Percentiles rank a stretch among this genome's conserved stretches.
These are phyloP conservation scores for Gila orcuttii DNA, from an alignment of 2,113 vertebrate species.

Conservation along the genomic window DNA sequence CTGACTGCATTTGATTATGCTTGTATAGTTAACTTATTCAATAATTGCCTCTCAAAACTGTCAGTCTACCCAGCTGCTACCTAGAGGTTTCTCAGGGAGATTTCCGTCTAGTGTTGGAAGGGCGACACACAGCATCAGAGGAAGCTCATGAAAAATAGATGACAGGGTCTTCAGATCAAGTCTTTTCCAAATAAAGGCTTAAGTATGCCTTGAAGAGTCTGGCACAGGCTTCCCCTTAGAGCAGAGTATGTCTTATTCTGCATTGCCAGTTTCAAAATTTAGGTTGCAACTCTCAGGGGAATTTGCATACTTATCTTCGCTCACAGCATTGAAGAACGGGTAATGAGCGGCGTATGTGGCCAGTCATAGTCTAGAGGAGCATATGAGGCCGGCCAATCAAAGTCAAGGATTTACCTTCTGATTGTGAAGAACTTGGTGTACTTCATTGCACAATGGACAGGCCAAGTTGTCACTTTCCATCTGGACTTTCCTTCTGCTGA, in stretches of 20 bases:
- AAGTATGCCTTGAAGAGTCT: conserved; percentile 6
- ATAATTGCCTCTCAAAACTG: conserved; percentile 23
- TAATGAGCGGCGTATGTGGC: conserved; percentile 3
- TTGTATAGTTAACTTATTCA: conserved; percentile 10
- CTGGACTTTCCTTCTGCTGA: conserved; percentile 42
- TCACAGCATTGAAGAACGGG: background rate
- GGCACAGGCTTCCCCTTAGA: background rate
- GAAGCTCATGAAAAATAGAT: conserved; percentile 54
- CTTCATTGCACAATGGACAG: conserved; percentile 22
- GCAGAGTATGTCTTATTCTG: conserved; percentile 20
- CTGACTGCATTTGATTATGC: background rate
- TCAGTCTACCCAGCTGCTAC: conserved; percentile 6
- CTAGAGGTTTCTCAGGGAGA: conserved; percentile 8
- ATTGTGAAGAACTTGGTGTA: conserved; percentile 15
- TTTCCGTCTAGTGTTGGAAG: conserved; percentile 7
- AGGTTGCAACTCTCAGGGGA: conserved; percentile 9
- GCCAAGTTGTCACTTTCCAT: conserved; percentile 42
- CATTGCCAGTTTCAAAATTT: conserved; percentile 14
- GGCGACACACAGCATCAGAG: conserved; percentile 20
- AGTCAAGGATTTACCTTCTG: conserved; percentile 34
- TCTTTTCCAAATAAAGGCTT: conserved; percentile 40
- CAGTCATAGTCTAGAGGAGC: conserved; percentile 8
- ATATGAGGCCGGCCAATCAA: conserved; percentile 15
- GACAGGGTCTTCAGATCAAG: conserved; percentile 29
- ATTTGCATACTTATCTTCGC: conserved; percentile 40